These are phyloP conservation scores for Nebria brevicollis DNA, from an alignment of 2,888 invertebrate species.

Conservation along the genomic window DNA sequence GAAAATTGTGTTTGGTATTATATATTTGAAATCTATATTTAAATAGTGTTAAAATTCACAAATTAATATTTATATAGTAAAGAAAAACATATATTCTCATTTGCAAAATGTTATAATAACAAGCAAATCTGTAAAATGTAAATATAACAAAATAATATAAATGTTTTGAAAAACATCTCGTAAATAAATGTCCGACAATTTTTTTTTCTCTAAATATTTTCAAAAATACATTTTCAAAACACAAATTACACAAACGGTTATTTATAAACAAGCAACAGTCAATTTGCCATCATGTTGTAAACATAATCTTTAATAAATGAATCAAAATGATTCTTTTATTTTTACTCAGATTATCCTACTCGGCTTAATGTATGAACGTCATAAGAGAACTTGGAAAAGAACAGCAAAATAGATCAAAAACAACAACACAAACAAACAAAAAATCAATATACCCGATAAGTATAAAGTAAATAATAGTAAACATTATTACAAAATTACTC, in stretches of 20 bases:
- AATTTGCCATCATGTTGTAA: conserved; percentile 39
- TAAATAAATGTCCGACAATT: neutral
- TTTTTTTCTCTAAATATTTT: neutral
- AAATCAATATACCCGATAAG: conserved; percentile 24
- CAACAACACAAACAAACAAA: conserved; percentile 4
- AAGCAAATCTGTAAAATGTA: conserved; percentile 3
- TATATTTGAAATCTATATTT: no score
- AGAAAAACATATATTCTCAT: no score
- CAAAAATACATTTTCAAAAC: neutral
- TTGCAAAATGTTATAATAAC: neutral
- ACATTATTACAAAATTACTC: conserved; percentile 6
- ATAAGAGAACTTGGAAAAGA: neutral
- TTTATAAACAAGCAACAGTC: conserved; percentile 37
- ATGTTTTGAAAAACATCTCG: neutral
- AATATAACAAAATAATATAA: neutral
- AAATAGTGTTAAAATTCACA: no score
- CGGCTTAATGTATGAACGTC: neutral
- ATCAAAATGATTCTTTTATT: neutral
- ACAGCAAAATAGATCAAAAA: neutral
- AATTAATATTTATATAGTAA: no score
- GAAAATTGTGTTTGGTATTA: no score
- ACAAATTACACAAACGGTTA: conserved; percentile 10
- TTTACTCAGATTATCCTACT: conserved; percentile 6
- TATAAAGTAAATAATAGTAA: conserved; percentile 35
- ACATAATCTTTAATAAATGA: conserved; percentile 36